Base-by-base conservation (phyloP, 2,113 vertebrate genomes). In the Felis catus region DNA sequence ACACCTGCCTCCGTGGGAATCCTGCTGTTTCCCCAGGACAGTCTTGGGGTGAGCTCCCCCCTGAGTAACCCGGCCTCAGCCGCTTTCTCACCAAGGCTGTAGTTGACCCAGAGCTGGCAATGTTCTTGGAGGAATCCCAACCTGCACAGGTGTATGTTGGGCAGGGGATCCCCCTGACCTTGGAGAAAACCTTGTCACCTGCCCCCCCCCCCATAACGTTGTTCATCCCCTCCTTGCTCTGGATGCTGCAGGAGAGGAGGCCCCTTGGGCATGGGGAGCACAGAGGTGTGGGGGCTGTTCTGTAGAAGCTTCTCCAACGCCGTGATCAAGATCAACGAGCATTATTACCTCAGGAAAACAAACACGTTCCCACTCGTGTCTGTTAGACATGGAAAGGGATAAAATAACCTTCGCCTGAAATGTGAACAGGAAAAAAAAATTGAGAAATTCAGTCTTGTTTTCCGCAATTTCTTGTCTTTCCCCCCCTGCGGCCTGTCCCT, bases 271-370 rank as follows among this genome's bases (percentile, higher is more conserved):
- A 18, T 71, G 0, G 9, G 96, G 98, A 94, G 98, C 97, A 18
- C 98, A 51, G 51, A 99, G 94, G 82, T 98, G 98, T 23, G 98
- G 1, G 98, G 98, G 89, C 98, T 86, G 25, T 98, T 98, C 33
- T 74, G 65, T 89, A 98, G 85, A 0, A 95, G 94, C 33, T 80
- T 74, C 31, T 98, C 45, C 0, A 91, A 36, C 1, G 1, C 16
- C 1, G 95, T 33, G 3, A 18, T 94, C 81, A 99, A 89, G 45
- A 81, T 29, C 89, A 98, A 41, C 98, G 97, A 31, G 97, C 96
- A 0, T 83, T 95, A 2, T 85, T 95, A 1, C 90, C 4, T 82
- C 96, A 1, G 97, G 98, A 92, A 99, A 99, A 27, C 76, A 4
- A 99, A 98, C 36, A 97, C 98, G 63, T 98, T 98, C 18, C 92